Percentiles rank a stretch among this genome's conserved stretches.
phyloP scores from a whole-genome alignment of 2,888 invertebrate genomes.

The Linyphia triangularis region DNA sequence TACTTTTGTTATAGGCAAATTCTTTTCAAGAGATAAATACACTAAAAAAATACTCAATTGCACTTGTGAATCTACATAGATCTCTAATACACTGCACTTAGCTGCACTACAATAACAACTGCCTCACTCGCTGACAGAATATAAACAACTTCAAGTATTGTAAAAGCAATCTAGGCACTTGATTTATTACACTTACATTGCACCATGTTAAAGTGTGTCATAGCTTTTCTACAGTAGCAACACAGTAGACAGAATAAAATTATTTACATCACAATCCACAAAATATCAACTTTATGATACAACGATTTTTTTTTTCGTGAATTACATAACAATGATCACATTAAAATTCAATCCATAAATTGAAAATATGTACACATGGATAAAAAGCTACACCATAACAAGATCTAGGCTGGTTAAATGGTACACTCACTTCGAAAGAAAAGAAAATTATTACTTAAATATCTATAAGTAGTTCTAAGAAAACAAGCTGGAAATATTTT shows the following conservation, averaged over 20 bases:
- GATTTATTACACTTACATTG: not conserved
- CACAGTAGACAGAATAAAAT: conserved; percentile 4
- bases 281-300: not conserved
- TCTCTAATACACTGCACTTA: not conserved
- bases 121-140: not conserved
- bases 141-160: not conserved
- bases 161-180: not conserved
- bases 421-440: not conserved
- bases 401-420: not conserved
- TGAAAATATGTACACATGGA: not conserved
- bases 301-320: not conserved
- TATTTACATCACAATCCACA: conserved; percentile 34
- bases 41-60: not conserved
- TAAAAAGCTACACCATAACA: not conserved
- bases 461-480: too few species aligned
- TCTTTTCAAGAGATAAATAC: not conserved
- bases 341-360: not conserved
- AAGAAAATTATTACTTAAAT: too few species aligned
- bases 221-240: not conserved
- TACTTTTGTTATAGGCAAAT: too few species aligned
- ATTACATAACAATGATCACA: not conserved
- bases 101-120: not conserved
- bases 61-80: not conserved
- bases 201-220: not conserved
- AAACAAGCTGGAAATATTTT: too few species aligned